Conservation (phyloP, 2,113 vertebrate species). For the Rissa tridactyla region DNA sequence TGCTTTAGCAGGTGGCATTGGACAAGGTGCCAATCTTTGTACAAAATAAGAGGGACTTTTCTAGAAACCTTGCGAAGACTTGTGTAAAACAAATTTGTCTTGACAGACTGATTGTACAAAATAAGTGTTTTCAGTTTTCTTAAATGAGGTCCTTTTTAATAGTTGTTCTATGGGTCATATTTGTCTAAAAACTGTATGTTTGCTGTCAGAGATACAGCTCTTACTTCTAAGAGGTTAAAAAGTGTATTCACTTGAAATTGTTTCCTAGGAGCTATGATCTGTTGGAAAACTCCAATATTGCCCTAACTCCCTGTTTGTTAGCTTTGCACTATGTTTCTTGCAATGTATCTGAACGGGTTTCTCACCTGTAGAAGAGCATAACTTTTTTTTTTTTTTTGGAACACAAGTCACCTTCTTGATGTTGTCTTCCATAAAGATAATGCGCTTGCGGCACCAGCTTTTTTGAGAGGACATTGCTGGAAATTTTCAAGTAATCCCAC, state of each 20-base stretch:
- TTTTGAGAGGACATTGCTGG: neutral
- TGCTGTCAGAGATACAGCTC: neutral
- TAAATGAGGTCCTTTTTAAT: neutral
- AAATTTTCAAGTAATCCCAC: neutral
- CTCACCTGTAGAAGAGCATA: neutral
- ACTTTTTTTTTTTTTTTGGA: neutral
- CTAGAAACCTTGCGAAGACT: neutral
- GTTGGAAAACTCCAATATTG: neutral
- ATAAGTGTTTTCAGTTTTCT: neutral
- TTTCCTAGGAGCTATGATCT: neutral
- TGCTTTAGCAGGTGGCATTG: neutral
- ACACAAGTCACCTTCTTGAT: neutral
- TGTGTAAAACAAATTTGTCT: neutral
- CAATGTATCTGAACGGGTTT: neutral
- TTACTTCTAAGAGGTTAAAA: neutral
- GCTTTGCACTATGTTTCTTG: neutral
- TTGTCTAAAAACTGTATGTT: neutral
- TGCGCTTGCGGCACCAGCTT: accelerated
- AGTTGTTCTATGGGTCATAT: neutral
- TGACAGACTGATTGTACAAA: neutral
- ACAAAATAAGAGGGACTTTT: neutral
- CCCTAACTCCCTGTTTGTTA: neutral
- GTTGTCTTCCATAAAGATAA: neutral
- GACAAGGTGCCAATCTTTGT: neutral
- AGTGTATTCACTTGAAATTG: neutral